phyloP scores from a whole-genome alignment of 2,888 invertebrate genomes.

The Ophraella communa region DNA sequence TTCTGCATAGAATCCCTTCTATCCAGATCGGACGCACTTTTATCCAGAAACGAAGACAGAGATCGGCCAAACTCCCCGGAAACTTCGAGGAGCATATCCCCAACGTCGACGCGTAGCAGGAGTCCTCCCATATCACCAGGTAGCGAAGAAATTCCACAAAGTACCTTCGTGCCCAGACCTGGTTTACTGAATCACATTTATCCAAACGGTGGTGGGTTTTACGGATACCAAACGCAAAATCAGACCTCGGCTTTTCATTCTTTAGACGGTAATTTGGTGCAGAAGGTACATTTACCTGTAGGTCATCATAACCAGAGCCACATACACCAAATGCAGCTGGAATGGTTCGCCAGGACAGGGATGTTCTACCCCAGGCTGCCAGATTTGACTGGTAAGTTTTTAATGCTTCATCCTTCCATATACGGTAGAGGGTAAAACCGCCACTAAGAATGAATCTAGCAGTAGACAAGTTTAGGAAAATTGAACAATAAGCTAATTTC shows the following conservation, averaged over 20 bases:
- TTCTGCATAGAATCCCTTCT: conserved; percentile 91
- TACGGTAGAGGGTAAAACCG: too few relatives aligned
- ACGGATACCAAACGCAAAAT: conserved; percentile 60
- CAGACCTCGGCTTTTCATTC: conserved; percentile 65
- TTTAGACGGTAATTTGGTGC: conserved; percentile 62
- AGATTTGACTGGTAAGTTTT: conserved; percentile 75
- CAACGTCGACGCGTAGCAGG: conserved; percentile 67
- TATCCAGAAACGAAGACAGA: conserved; percentile 64
- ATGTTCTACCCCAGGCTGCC: conserved; percentile 91
- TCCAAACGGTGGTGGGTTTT: conserved; percentile 52
- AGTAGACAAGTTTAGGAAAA: too few relatives aligned
- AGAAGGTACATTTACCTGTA: conserved; percentile 60
- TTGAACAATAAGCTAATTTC: too few relatives aligned
- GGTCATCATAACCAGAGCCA: conserved; percentile 61
- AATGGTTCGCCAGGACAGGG: conserved; percentile 87
- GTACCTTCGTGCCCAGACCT: conserved; percentile 66
- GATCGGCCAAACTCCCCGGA: conserved; percentile 16
- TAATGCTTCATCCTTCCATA: neutral
- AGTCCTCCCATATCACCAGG: conserved; percentile 88
- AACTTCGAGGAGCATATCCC: conserved; percentile 53
- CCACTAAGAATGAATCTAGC: too few relatives aligned
- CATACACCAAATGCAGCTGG: conserved; percentile 82
- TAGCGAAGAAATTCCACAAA: conserved; percentile 72
- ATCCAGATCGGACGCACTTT: conserved; percentile 67
- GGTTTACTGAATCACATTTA: conserved; percentile 64